These are phyloP conservation scores for Rhipidura dahli DNA, from an alignment of 2,113 vertebrate genomes.

Conservation along the genomic window DNA sequence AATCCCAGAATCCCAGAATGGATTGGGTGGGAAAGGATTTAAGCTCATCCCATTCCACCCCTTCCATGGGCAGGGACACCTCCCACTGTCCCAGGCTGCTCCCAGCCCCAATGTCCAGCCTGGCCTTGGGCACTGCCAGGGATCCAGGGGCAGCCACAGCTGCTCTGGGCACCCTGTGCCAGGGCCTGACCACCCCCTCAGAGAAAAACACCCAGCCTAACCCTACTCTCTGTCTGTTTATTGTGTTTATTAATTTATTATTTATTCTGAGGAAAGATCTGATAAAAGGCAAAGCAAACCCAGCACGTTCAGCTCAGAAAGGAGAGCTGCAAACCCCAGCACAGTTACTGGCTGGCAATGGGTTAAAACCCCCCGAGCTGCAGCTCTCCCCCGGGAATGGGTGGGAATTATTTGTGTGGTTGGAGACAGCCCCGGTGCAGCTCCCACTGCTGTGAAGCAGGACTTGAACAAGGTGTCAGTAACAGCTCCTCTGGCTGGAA, in stretches of 20 bases:
- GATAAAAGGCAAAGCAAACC: background rate
- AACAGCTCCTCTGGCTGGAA: background rate
- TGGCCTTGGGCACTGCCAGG: background rate
- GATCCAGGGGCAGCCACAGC: background rate
- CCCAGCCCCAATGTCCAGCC: background rate
- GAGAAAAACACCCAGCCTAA: too few species aligned
- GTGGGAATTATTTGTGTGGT: background rate
- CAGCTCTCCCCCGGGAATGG: background rate
- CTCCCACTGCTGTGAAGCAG: fast-evolving
- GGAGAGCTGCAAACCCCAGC: background rate
- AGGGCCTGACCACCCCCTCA: background rate
- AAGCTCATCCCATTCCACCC: fast-evolving
- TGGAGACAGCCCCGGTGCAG: background rate
- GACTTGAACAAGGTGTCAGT: background rate
- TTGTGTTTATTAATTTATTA: background rate
- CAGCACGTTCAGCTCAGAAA: background rate
- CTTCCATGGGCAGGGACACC: background rate
- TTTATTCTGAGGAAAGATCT: background rate
- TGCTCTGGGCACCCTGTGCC: background rate
- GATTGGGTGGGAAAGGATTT: background rate
- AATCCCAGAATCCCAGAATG: background rate
- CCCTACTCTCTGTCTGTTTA: background rate
- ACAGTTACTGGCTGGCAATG: background rate
- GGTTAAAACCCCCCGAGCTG: background rate
- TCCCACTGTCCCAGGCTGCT: background rate